Evolutionary conservation across 2,888 invertebrate species (phyloP), one percentile per base, ranked within the genome.

Genomic region (Zaprionus bogoriensis): DNA sequence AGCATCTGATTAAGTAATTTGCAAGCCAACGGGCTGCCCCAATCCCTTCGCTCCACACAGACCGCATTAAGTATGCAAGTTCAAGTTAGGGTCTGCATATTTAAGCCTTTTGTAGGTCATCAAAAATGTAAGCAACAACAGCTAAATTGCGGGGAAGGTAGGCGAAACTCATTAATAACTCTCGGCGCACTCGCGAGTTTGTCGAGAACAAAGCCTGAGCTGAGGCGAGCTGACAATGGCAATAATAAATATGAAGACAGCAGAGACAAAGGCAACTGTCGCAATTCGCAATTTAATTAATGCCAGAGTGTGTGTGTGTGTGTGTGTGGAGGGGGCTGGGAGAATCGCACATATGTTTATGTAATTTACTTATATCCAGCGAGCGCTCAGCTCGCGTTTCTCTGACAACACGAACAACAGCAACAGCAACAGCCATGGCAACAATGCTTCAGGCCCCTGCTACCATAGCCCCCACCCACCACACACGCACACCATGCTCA

Each of bases 1-100:
- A 57, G 74, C 68, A 80, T 74, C 81, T 74, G 84, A 78, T 84
- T 81, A 84, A 84, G 81, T 77, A 74, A 79, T 78, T 80, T 80
- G 62, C 77, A 79, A 82, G 81, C 20, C 41, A 22, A 22, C 17
- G 17, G 20, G 3, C 38, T 17, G 46, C 42, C 62, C 57, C 38
- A n/a, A n/a, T n/a, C n/a, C n/a, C n/a, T n/a, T n/a, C n/a, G n/a
- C n/a, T n/a, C n/a, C n/a, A n/a, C n/a, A n/a, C n/a, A 61, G 46
- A 28, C 19, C 48, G 28, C 66, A 79, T 79, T 72, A 74, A 84
- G 69, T 81, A 79, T 79, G 84, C 81, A 84, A 74, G 74, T 72
- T 77, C 65, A 80, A 68, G 62, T 74, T 65, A 54, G 60, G 67
- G 54, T 48, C 59, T 80, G 78, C 71, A 78, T 78, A 78, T 77